These are phyloP conservation scores for Hozukius guyotensis DNA, from an alignment of 2,797 vertebrate species.

Conservation along the genomic window DNA sequence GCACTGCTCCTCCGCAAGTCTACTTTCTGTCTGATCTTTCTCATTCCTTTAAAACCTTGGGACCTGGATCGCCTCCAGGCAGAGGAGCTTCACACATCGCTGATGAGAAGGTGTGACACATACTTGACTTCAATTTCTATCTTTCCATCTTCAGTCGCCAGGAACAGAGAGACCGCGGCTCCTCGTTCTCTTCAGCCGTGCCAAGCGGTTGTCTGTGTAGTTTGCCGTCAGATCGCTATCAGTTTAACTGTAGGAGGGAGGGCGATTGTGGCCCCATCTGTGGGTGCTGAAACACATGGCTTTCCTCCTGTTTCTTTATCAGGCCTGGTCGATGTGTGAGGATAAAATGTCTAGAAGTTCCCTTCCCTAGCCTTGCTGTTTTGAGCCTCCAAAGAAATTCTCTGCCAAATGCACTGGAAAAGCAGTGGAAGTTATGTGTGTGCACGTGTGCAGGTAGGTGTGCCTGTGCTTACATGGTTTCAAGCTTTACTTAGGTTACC, in stretches of 20 bases:
- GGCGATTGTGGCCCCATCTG: slow-evolving; percentile 49
- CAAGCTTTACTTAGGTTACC: slow-evolving; percentile 71
- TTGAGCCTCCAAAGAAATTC: slow-evolving; percentile 1
- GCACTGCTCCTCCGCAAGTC: slow-evolving; percentile 11
- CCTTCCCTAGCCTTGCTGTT: slow-evolving; percentile 4
- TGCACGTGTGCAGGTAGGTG: slow-evolving; percentile 33
- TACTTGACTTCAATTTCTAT: slow-evolving; percentile 53
- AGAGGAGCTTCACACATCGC: slow-evolving; percentile 32
- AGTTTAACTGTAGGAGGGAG: slow-evolving; percentile 46
- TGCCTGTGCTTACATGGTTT: slow-evolving; percentile 45
- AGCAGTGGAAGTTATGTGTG: slow-evolving; percentile 18
- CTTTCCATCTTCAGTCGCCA: slow-evolving; percentile 30
- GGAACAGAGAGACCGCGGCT: slow-evolving; percentile 35
- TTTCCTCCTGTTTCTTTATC: slow-evolving; percentile 39
- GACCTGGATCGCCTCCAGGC: slow-evolving; percentile 35
- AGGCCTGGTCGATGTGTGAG: slow-evolving; percentile 21
- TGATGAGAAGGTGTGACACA: slow-evolving; percentile 51
- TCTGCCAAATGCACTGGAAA: slow-evolving; percentile 29
- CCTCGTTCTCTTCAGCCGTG: slow-evolving; percentile 29
- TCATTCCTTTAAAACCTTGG: slow-evolving; percentile 32
- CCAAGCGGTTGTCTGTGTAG: slow-evolving; percentile 46
- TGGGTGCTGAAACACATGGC: slow-evolving; percentile 36
- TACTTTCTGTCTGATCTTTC: slow-evolving; percentile 35
- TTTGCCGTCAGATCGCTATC: slow-evolving; percentile 58
- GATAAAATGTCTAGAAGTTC: slow-evolving; percentile 18